Base-by-base conservation (phyloP, 2,888 invertebrate species). In the Drosophila neotestacea region DNA sequence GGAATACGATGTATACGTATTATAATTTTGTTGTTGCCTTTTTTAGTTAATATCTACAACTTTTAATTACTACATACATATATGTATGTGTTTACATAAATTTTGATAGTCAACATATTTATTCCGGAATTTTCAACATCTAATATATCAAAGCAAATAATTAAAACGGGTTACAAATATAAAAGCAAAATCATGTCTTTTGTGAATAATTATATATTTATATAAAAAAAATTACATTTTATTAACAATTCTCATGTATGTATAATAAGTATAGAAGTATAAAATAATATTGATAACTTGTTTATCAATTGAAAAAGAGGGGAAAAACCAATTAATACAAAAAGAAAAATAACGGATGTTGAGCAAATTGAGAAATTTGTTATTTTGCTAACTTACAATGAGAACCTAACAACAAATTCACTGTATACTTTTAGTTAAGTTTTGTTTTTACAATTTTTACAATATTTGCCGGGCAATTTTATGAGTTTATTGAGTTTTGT, bases 11-110 rank as follows among this genome's bases (percentile, higher is more conserved):
- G 52, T 30, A 76, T 67, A 76, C 41, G 46, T 63, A 70, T 52
- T 70, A 59, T 73, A 74, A 62, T 51, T 79, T 64, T 71, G 27
- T 68, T 64, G 58, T 62, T 67, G 54, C 68, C 66, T 55, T 74
- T 72, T 67, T 28, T 28, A 16, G 34, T 76, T 83, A 83, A 70
- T 80, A 83, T 83, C 85, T 85, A 85, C 77, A 85, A 66, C 47
- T 66, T 64, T 65, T 16, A 54, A 70, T 59, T 59, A 65, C 58
- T 39, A 54, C 55, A 48, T 39, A 54, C 55, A 48, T 65, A 10
- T 38, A 47, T 42, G 56, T 63, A 22, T 51, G 61, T 64, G 41
- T 52, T 44, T 68, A 61, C 65, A 75, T 60, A 58, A 64, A 64
- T 77, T 59, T 65, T 60, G 69, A 61, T 62, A 54, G 55, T 36